A percentile compares a stretch with the other conserved stretches of the same genome.
Conservation (phyloP, 1,140 invertebrate genomes). For the Halictus rubicundus region DNA sequence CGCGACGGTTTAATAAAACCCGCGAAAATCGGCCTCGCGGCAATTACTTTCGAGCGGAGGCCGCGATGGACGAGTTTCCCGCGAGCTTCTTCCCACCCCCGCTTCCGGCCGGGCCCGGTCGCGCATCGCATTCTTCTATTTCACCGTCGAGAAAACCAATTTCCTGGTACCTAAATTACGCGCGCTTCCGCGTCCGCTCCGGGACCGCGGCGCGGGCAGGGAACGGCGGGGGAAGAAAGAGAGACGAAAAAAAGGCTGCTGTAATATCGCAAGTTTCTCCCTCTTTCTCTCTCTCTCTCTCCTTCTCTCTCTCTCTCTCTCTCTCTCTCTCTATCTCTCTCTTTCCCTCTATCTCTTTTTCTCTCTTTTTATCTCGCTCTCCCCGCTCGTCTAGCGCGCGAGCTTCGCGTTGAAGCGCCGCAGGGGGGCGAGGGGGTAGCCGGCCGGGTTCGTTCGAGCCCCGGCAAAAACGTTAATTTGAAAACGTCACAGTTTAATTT, state of each 20-base stretch:
- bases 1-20: conserved; percentile 52
- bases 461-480: conserved; percentile 80
- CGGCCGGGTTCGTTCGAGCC: conserved; percentile 8
- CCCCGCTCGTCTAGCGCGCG: conserved; percentile 40
- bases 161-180: conserved; percentile 81
- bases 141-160: conserved; percentile 82
- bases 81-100: background rate
- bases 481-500: conserved; percentile 81
- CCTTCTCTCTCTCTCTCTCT: background rate
- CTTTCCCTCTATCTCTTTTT: too few relatives aligned
- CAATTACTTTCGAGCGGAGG: conserved; percentile 31
- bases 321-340: conserved; percentile 62
- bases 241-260: conserved; percentile 68
- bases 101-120: conserved; percentile 29
- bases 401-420: conserved; percentile 64
- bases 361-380: background rate
- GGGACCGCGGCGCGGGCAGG: conserved; percentile 22
- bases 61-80: conserved; percentile 25
- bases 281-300: too few relatives aligned
- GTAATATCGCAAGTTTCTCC: conserved; percentile 79
- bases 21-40: conserved; percentile 7
- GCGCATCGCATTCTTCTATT: conserved; percentile 80
- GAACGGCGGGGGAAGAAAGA: conserved; percentile 54
- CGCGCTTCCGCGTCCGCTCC: conserved; percentile 63
- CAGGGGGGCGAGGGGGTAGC: conserved; percentile 53